phyloP scores from a whole-genome alignment of 23 tunicate genomes.

The Corella eumyota region DNA sequence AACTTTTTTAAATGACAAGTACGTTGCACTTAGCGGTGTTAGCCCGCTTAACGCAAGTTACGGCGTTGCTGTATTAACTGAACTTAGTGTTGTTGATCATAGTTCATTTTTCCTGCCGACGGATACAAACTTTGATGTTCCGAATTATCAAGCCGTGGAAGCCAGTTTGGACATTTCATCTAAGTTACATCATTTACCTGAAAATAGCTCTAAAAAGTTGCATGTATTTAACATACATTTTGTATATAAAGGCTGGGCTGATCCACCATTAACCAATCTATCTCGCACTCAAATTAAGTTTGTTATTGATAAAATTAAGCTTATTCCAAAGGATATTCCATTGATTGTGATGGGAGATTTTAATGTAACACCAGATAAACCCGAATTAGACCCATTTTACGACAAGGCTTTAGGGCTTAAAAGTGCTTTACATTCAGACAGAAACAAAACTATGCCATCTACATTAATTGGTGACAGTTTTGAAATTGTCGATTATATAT shows the following conservation, averaged over 20 bases:
- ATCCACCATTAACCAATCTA: constrained; percentile 18
- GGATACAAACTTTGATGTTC: constrained; percentile 1
- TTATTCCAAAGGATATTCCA: constrained; percentile 5
- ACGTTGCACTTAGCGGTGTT: constrained; percentile 8
- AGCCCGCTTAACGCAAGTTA: constrained; percentile 40
- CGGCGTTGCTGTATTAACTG: constrained; percentile 65
- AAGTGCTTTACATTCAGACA: constrained; percentile 29
- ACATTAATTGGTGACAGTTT: constrained; percentile 42
- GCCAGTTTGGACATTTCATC: no score
- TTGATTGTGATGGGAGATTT: constrained; percentile 76
- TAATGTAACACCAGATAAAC: constrained; percentile 59
- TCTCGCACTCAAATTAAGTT: constrained; percentile 39
- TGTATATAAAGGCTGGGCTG: constrained; percentile 79
- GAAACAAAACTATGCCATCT: background rate
- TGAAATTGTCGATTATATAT: constrained; percentile 67
- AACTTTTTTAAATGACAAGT: constrained; percentile 1
- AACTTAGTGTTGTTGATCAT: constrained; percentile 18
- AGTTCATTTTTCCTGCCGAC: constrained; percentile 15
- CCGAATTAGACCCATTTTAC: constrained; percentile 44
- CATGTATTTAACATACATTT: constrained; percentile 56
- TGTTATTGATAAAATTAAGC: constrained; percentile 14
- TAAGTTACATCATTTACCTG: no score
- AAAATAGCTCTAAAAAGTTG: no score
- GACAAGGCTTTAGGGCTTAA: constrained; percentile 30
- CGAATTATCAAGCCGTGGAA: constrained; percentile 18